Percentiles rank a stretch among this genome's conserved stretches.
Conservation (phyloP, 2,797 vertebrate genomes). For the Sebastes hopkinsi region DNA sequence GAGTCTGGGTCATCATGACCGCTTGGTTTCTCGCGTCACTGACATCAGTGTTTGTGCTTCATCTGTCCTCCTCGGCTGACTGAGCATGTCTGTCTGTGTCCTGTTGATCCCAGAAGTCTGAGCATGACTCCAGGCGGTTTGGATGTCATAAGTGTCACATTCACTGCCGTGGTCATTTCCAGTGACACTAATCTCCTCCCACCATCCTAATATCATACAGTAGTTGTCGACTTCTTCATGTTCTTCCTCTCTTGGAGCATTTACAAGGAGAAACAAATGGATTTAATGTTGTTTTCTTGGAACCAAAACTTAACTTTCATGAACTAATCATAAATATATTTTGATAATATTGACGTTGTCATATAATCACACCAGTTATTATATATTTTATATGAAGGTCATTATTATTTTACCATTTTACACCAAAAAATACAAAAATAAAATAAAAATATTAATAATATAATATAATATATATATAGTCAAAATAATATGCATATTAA, state of each 20-base stretch:
- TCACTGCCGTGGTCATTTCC: slow-evolving; percentile 24
- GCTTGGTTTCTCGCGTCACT: slow-evolving; percentile 9
- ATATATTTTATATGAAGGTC: neutral
- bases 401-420: neutral
- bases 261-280: neutral
- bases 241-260: neutral
- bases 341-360: neutral
- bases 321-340: neutral
- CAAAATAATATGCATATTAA: neutral
- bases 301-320: neutral
- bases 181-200: slow-evolving; percentile 19
- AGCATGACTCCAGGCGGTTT: slow-evolving; percentile 31
- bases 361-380: neutral
- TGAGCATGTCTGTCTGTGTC: slow-evolving; percentile 38
- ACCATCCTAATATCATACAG: neutral
- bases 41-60: slow-evolving; percentile 20
- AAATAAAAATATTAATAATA: too few species aligned
- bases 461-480: too few species aligned
- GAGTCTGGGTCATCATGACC: slow-evolving; percentile 31
- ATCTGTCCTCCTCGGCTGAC: slow-evolving; percentile 23
- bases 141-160: slow-evolving; percentile 31
- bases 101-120: slow-evolving; percentile 23
- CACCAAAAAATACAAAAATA: neutral
- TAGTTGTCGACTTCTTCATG: neutral
- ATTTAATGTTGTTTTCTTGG: neutral